Percentiles rank a stretch among this genome's conserved stretches.
Conservation (phyloP, 2,797 vertebrate genomes). For the Cetoscarus ocellatus region DNA sequence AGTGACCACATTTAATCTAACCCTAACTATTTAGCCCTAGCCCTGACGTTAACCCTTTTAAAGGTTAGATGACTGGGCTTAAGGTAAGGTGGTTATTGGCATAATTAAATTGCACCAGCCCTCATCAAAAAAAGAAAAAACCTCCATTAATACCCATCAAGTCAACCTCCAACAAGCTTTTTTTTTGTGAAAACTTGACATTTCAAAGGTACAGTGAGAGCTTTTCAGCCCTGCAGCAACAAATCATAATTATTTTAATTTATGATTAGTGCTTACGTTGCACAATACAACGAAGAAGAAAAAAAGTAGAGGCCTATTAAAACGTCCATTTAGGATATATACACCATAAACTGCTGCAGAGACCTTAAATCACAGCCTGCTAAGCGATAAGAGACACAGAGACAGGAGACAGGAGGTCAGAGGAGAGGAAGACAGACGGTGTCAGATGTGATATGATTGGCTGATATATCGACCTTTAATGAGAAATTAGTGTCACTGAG, state of each 20-base stretch:
- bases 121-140: neutral
- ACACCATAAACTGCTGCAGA: conserved; percentile 66
- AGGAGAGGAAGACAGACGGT: conserved; percentile 26
- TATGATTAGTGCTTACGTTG: conserved; percentile 74
- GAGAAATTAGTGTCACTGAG: conserved; percentile 42
- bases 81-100: no score
- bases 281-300: conserved; percentile 66
- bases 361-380: conserved; percentile 69
- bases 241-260: conserved; percentile 76
- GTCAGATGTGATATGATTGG: conserved; percentile 47
- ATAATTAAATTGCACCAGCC: no score
- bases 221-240: conserved; percentile 63
- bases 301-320: conserved; percentile 67
- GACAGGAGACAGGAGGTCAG: conserved; percentile 65
- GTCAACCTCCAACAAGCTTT: conserved; percentile 31
- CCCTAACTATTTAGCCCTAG: no score
- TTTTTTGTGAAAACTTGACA: conserved; percentile 62
- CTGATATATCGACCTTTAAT: conserved; percentile 58
- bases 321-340: conserved; percentile 72
- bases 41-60: no score
- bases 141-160: conserved; percentile 18
- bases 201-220: conserved; percentile 49
- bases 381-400: conserved; percentile 33
- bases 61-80: no score
- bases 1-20: no score